A percentile compares a stretch with the other conserved stretches of the same genome.
Conservation (phyloP, 2,888 invertebrate genomes). For the Scaptodrosophila latifasciaeformis region DNA sequence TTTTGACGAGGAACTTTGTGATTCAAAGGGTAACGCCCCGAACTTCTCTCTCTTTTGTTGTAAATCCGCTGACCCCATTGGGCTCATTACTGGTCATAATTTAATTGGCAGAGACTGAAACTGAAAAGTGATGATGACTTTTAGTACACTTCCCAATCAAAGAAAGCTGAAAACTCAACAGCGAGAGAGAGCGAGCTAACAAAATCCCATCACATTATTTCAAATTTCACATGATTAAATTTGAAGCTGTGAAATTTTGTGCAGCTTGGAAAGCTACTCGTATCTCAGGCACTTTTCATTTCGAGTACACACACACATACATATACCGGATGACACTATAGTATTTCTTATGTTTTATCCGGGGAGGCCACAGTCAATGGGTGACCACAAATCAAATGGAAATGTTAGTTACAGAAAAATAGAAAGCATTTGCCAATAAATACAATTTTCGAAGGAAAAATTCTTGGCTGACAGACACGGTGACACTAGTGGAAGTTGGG, state of each 20-base stretch:
- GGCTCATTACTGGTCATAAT: conserved; percentile 46
- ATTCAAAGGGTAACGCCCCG: too few species aligned
- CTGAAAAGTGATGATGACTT: too few species aligned
- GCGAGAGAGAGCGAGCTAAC: too few species aligned
- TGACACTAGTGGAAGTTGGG: too few species aligned
- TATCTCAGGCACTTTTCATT: conserved; percentile 49
- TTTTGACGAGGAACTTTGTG: too few species aligned
- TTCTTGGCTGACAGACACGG: neutral
- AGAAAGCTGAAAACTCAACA: too few species aligned
- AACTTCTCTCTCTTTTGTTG: neutral
- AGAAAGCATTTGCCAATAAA: conserved; percentile 61
- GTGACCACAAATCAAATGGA: conserved; percentile 28
- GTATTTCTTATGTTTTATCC: too few species aligned
- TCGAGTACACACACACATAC: conserved; percentile 29
- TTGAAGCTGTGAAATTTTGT: too few species aligned
- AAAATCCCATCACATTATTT: too few species aligned
- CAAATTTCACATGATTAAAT: conserved; percentile 1
- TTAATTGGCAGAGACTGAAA: conserved; percentile 34
- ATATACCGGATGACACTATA: neutral
- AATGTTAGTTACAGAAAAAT: conserved; percentile 23
- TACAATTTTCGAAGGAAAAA: conserved; percentile 38
- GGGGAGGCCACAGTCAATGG: too few species aligned
- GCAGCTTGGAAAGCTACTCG: too few species aligned
- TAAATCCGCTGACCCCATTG: conserved; percentile 50
- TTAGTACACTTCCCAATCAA: too few species aligned